A percentile compares a stretch with the other conserved stretches of the same genome.
These are phyloP conservation scores for Haplotaxodon microlepis DNA, from an alignment of 2,113 vertebrate species.

Conservation along the genomic window DNA sequence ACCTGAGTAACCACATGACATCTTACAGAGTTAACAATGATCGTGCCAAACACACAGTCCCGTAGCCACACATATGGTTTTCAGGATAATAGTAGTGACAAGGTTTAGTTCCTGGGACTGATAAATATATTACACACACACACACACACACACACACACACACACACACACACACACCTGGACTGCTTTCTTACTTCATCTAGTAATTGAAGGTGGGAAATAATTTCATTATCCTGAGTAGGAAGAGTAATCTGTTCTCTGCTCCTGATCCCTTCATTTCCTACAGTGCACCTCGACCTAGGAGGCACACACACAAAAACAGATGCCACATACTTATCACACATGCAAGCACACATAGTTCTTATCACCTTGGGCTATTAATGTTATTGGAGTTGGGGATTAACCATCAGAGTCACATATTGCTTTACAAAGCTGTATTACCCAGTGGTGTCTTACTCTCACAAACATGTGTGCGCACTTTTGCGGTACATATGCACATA, in stretches of 20 bases:
- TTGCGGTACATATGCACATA: background rate
- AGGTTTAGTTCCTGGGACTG: background rate
- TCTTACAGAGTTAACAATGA: background rate
- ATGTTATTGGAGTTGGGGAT: conserved; percentile 66
- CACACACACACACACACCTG: background rate
- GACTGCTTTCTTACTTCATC: conserved; percentile 58
- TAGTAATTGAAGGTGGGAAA: conserved; percentile 78
- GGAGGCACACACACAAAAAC: conserved; percentile 17
- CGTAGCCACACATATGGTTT: conserved; percentile 1
- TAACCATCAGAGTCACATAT: conserved; percentile 68
- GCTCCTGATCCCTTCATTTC: conserved; percentile 74
- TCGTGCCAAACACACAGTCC: background rate
- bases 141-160: background rate
- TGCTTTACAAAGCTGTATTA: conserved; percentile 67
- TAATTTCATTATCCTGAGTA: conserved; percentile 73
- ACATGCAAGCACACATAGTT: background rate
- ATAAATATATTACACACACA: conserved; percentile 10
- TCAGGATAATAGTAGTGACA: background rate
- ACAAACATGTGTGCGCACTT: background rate
- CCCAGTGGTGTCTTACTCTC: conserved; percentile 22
- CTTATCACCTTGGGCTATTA: conserved; percentile 60
- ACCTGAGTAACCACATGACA: background rate
- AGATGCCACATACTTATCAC: conserved; percentile 20
- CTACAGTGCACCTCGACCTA: conserved; percentile 69
- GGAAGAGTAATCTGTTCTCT: conserved; percentile 69